Evolutionary conservation across 23 tunicate genomes (phyloP), one percentile per base, ranked within the genome.

Genomic region (Trididemnum clinides): DNA sequence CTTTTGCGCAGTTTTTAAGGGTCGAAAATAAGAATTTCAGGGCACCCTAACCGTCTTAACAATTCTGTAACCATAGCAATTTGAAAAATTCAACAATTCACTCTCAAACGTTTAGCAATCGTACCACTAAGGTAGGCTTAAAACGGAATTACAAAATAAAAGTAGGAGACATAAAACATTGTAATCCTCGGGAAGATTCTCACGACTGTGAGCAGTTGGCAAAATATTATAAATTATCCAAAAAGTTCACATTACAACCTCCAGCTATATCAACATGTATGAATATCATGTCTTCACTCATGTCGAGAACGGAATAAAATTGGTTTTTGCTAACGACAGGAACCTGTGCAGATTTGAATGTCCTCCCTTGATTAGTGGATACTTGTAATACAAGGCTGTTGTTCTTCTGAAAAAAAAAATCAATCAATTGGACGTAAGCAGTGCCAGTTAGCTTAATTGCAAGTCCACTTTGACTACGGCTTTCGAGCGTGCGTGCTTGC

Each of bases 211-310:
- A n/a, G n/a, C n/a, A n/a, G n/a, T n/a, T n/a, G n/a, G n/a, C n/a
- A n/a, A n/a, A n/a, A n/a, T n/a, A n/a, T n/a, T n/a, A n/a, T n/a
- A n/a, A n/a, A n/a, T n/a, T n/a, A n/a, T n/a, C n/a, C n/a, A n/a
- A n/a, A n/a, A n/a, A n/a, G n/a, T n/a, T n/a, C n/a, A n/a, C n/a
- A n/a, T n/a, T n/a, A n/a, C n/a, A 66, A 92, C 97, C 89, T 31
- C 86, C 92, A 1, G 81, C 50, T 1, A 20, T 69, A 70, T 92
- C 99, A 29, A 97, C 99, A 78, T 97, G 99, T 33, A 97, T 84
- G 79, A 97, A 92, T 26, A 91, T 90, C 97, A 92, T 92, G 0
- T 82, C 91, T 82, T 97, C 99, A 34, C 79, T 71, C 90, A 94
- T 94, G 51, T 97, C 99, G 5, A 97, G 66, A 0, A 97, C 22